Percentiles rank a stretch among this genome's conserved stretches.
Evolutionary conservation across 37 sponge, comb jelly and placozoan genomes (phyloP).

Genomic region (Spongia lamella): DNA sequence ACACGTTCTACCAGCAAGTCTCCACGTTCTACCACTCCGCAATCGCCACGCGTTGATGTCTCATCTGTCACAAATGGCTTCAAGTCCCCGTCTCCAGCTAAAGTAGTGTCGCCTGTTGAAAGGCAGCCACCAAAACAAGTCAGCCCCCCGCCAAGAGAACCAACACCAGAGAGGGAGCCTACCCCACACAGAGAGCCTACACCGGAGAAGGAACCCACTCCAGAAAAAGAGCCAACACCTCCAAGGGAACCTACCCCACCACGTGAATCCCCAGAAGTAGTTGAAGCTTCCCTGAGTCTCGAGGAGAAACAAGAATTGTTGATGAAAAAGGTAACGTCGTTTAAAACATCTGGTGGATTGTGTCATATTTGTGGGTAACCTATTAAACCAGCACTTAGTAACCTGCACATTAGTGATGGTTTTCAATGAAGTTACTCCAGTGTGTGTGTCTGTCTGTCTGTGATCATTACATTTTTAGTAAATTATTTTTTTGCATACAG

Average conservation of each 20-base stretch:
- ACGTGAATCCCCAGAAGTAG: conserved; percentile 5
- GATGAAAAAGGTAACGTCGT: too few species aligned
- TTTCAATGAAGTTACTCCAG: too few species aligned
- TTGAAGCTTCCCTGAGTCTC: neutral
- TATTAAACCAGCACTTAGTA: too few species aligned
- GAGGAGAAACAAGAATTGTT: too few species aligned
- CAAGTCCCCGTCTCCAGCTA: too few species aligned
- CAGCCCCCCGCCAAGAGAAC: conserved; percentile 34
- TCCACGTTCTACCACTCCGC: conserved; percentile 3
- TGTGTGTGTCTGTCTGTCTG: too few species aligned
- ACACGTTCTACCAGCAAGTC: too few species aligned
- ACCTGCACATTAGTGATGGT: too few species aligned
- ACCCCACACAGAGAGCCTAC: conserved; percentile 31
- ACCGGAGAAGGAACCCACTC: conserved; percentile 25
- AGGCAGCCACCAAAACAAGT: conserved; percentile 37
- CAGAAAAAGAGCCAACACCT: conserved; percentile 18
- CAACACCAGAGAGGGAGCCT: conserved; percentile 38
- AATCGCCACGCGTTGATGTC: neutral
- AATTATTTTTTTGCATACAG: too few species aligned
- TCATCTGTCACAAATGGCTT: neutral
- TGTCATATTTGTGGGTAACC: too few species aligned
- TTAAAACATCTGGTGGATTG: too few species aligned
- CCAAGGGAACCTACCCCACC: conserved; percentile 33
- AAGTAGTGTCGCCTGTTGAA: conserved; percentile 21
- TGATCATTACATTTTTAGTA: too few species aligned